These are phyloP conservation scores for Gallinago undulata DNA, from an alignment of 2,113 vertebrate genomes.

Conservation along the genomic window DNA sequence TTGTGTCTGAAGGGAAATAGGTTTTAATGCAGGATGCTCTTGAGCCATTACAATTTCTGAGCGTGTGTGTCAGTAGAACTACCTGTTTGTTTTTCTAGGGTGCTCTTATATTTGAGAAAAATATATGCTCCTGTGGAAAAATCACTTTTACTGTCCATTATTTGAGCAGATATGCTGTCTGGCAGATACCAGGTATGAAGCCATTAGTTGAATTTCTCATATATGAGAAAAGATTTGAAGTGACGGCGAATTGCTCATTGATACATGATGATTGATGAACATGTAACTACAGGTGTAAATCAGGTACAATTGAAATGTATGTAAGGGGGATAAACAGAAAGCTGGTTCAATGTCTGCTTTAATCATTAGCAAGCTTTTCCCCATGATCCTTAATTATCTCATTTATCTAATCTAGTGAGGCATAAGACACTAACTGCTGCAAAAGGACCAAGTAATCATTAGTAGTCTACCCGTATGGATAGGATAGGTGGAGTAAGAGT, in stretches of 20 bases:
- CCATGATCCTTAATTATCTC: conserved; percentile 49
- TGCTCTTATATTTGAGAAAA: neutral
- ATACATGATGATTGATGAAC: neutral
- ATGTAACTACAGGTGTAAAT: neutral
- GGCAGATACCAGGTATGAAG: neutral
- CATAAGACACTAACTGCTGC: conserved; percentile 30
- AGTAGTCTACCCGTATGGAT: neutral
- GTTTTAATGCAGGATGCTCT: neutral
- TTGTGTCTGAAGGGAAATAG: rapidly evolving
- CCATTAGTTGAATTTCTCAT: neutral
- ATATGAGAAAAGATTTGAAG: neutral
- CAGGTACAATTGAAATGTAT: neutral
- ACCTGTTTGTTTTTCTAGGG: neutral
- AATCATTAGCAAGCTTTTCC: conserved; percentile 32
- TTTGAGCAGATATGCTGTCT: neutral
- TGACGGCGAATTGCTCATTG: neutral
- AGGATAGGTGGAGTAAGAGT: neutral
- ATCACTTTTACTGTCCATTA: neutral
- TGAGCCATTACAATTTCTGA: neutral
- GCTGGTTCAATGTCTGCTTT: conserved; percentile 8
- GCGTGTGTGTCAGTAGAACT: neutral
- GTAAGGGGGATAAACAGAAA: neutral
- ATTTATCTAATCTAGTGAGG: conserved; percentile 60
- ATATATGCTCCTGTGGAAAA: neutral
- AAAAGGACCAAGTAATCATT: conserved; percentile 10